These are phyloP conservation scores for Ochropleura plecta DNA, from an alignment of 2,888 invertebrate genomes.

Conservation along the genomic window DNA sequence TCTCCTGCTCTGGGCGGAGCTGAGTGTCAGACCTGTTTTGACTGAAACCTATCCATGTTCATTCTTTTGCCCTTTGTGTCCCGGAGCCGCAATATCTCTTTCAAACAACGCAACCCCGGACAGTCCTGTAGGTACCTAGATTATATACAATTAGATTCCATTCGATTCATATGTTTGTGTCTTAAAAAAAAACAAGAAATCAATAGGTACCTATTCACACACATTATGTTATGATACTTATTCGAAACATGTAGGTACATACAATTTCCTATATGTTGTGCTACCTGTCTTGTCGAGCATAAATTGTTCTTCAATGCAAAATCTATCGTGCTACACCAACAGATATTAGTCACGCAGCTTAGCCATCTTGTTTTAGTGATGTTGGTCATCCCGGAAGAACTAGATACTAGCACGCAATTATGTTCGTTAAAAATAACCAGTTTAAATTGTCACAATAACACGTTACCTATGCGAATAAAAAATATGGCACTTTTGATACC, in stretches of 20 bases:
- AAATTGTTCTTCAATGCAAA: conserved; percentile 22
- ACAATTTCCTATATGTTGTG: conserved; percentile 12
- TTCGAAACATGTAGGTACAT: conserved; percentile 15
- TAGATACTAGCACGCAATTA: conserved; percentile 14
- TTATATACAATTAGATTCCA: too few relatives aligned
- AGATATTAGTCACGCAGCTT: conserved; percentile 33
- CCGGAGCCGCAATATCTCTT: too few relatives aligned
- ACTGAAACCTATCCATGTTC: too few relatives aligned
- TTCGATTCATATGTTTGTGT: too few relatives aligned
- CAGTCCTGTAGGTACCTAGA: too few relatives aligned
- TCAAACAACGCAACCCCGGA: too few relatives aligned
- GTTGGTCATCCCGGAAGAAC: conserved; percentile 25
- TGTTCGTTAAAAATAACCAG: not conserved
- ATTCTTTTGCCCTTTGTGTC: too few relatives aligned
- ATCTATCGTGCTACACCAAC: conserved; percentile 19
- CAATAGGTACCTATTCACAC: too few relatives aligned
- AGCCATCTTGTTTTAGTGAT: conserved; percentile 34
- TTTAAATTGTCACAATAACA: conserved; percentile 1
- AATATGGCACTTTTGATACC: conserved; percentile 15
- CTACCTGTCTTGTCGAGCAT: conserved; percentile 13
- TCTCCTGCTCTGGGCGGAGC: too few relatives aligned
- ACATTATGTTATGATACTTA: not conserved
- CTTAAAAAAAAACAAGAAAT: too few relatives aligned
- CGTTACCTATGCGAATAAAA: conserved; percentile 12
- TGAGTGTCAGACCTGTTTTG: too few relatives aligned